Evolutionary conservation across 2,113 vertebrate species (phyloP), one percentile per base, ranked within the genome.

Genomic region (Gila orcuttii): DNA sequence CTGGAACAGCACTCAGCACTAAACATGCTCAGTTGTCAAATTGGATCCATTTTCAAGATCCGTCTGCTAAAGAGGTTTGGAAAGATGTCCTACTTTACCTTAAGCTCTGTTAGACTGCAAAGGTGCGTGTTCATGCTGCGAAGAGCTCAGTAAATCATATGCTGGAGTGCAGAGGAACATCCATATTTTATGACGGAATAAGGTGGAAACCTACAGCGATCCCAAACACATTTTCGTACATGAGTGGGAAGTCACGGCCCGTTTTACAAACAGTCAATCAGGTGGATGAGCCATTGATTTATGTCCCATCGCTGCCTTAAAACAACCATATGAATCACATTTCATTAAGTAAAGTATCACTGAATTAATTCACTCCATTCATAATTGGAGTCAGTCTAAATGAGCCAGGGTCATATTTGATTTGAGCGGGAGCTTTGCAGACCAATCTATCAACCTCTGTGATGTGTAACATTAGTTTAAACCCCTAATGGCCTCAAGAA

Each of bases 291-390:
- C 87, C 73, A 83, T 39, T 71, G 85, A 85, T 87, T 80, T 79
- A 86, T 75, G 36, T 31, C 21, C 60, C 52, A 77, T 25, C 25
- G 36, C 64, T 73, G 74, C 68, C 86, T 86, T 83, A 86, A 82
- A 85, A 85, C 52, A 71, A 71, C 79, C 36, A 42, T 81, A 74
- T 82, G 84, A 88, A 86, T 69, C 12, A 79, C 77, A 86, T 87
- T 85, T 89, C 87, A 87, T 88, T 87, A 84, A 50, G 76, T 81
- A 45, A 78, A 80, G 83, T 79, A 80, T 84, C 50, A 76, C 59
- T 74, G 78, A 84, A 87, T 86, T 73, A 85, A 89, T 87, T 87
- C 76, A 88, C 71, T 74, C 31, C 36, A 50, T 71, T 76, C 39
- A 69, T 88, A 87, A 88, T 80, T 85, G 84, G 59, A 85, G 77